Conservation (phyloP, 2,113 vertebrate genomes). For the Manacus vitellinus region DNA sequence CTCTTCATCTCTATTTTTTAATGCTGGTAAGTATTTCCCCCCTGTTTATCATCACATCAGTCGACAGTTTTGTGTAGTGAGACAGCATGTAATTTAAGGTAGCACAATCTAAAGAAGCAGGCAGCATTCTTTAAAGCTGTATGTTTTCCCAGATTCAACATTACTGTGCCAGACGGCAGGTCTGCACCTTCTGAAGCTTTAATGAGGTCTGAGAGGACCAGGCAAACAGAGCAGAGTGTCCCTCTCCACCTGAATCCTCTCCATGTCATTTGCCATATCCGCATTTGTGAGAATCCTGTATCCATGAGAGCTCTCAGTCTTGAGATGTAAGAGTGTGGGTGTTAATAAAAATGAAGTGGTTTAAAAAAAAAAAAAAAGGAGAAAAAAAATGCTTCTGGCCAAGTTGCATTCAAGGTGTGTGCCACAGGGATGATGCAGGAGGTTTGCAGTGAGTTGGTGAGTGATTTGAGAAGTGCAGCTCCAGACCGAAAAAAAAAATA, state of each 20-base stretch:
- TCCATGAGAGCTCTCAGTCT: constrained; percentile 12
- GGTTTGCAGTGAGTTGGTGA: background rate
- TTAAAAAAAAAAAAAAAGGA: background rate
- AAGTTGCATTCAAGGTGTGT: background rate
- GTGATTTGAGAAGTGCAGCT: background rate
- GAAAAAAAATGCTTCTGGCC: background rate
- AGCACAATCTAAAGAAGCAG: background rate
- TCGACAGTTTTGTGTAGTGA: background rate
- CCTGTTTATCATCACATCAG: background rate
- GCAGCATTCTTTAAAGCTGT: background rate
- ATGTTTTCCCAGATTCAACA: background rate
- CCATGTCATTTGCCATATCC: background rate
- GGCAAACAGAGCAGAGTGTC: background rate
- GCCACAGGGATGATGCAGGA: background rate
- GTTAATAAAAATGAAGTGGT: background rate
- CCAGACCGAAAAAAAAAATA: background rate
- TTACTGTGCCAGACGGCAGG: background rate
- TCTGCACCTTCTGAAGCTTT: constrained; percentile 9
- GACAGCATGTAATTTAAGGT: background rate
- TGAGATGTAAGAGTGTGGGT: background rate
- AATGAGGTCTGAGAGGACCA: constrained; percentile 1
- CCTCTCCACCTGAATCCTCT: background rate
- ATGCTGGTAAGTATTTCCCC: background rate
- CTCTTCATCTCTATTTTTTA: background rate
- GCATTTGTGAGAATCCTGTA: background rate